A percentile compares a stretch with the other conserved stretches of the same genome.
These are phyloP conservation scores for Orthonevra nobilis DNA, from an alignment of 2,888 invertebrate species.

Conservation along the genomic window DNA sequence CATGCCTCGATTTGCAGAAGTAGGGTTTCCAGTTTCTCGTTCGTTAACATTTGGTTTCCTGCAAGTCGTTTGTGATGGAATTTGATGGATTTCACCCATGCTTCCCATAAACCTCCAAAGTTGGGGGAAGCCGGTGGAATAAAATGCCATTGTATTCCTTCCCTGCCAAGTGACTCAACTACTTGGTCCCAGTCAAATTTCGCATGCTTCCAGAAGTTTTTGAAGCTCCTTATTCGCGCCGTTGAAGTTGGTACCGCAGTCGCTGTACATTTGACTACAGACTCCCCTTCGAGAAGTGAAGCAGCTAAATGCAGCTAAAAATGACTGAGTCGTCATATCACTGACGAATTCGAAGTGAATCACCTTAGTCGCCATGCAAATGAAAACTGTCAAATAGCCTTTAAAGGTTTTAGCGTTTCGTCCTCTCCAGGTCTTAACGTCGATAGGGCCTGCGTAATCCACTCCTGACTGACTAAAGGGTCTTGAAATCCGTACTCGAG, in stretches of 20 bases:
- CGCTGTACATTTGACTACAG: no score
- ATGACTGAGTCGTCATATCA: no score
- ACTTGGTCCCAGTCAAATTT: not conserved
- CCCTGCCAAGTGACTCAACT: not conserved
- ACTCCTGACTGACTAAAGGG: conserved; percentile 65
- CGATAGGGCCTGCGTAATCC: no score
- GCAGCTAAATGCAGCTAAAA: conserved; percentile 71
- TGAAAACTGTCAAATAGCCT: conserved; percentile 70
- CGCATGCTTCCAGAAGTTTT: not conserved
- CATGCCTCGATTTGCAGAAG: no score
- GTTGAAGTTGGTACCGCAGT: conserved; percentile 73
- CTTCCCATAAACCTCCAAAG: conserved; percentile 36
- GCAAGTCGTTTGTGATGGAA: no score
- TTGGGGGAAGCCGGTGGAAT: no score
- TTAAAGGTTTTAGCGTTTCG: no score
- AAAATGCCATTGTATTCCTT: conserved; percentile 73
- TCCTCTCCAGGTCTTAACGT: no score
- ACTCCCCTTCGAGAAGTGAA: conserved; percentile 73
- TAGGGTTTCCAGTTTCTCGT: no score
- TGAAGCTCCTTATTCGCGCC: conserved; percentile 70
- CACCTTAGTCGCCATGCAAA: conserved; percentile 70
- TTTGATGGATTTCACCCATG: no score
- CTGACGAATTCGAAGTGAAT: conserved; percentile 26
- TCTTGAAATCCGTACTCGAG: conserved; percentile 29
- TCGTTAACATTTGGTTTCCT: not conserved